Percentiles rank a stretch among this genome's conserved stretches.
phyloP scores from a whole-genome alignment of 1,140 invertebrate genomes.

The Bombus difficillimus region DNA sequence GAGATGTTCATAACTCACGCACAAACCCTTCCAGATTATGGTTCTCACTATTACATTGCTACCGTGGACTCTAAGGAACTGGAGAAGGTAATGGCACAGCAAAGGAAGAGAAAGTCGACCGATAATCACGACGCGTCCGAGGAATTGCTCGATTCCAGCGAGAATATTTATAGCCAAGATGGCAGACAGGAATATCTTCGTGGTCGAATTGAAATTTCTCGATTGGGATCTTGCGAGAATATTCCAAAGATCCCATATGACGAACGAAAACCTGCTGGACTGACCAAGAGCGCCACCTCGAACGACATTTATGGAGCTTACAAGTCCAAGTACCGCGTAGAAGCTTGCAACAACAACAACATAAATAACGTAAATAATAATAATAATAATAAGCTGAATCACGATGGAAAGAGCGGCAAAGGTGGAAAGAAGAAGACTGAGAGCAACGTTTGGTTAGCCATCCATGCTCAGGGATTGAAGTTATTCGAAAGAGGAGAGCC shows the following conservation, averaged over 20 bases:
- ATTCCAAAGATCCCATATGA: slow-evolving; percentile 53
- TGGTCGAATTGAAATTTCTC: slow-evolving; percentile 59
- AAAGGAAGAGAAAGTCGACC: slow-evolving; percentile 31
- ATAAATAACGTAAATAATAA: slow-evolving; percentile 27
- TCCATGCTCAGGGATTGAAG: slow-evolving; percentile 78
- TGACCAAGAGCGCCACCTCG: slow-evolving; percentile 17
- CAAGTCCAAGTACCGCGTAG: slow-evolving; percentile 32
- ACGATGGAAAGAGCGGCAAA: slow-evolving; percentile 56
- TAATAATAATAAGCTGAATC: slow-evolving; percentile 53
- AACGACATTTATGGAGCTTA: slow-evolving; percentile 45
- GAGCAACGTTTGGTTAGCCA: slow-evolving; percentile 81
- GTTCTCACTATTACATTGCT: slow-evolving; percentile 89
- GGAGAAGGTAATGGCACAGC: slow-evolving; percentile 69
- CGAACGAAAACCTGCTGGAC: background rate
- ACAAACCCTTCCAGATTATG: slow-evolving; percentile 88
- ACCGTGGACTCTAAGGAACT: slow-evolving; percentile 79
- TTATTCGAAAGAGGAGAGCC: slow-evolving; percentile 77
- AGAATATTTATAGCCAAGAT: slow-evolving; percentile 66
- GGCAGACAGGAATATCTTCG: slow-evolving; percentile 48
- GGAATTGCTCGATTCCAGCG: slow-evolving; percentile 31
- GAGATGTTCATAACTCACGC: slow-evolving; percentile 88
- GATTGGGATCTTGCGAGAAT: slow-evolving; percentile 58
- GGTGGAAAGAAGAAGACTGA: slow-evolving; percentile 72
- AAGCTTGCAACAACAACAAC: slow-evolving; percentile 37
- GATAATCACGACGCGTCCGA: slow-evolving; percentile 8